Percentiles rank a stretch among this genome's conserved stretches.
phyloP scores from a whole-genome alignment of 2,888 invertebrate species.

The Stenotaenia linearis region DNA sequence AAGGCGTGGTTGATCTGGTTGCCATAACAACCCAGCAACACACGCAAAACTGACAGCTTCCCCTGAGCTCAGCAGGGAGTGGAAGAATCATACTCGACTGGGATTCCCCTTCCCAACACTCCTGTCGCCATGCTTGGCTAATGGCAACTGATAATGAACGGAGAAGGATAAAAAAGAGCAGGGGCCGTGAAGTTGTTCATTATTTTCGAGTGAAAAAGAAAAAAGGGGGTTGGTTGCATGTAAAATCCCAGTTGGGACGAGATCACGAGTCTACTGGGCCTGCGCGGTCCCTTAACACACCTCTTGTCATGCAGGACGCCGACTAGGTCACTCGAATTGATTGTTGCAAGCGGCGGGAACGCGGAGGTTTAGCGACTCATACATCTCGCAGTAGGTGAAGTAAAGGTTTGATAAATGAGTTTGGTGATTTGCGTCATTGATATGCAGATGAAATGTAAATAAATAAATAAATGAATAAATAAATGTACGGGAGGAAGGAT shows the following conservation, averaged over 20 bases:
- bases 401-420: not conserved
- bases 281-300: not conserved
- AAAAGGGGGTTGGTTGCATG: not conserved
- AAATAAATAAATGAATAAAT: not conserved
- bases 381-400: not conserved
- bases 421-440: not conserved
- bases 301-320: not conserved
- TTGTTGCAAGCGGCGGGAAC: not conserved
- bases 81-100: slow-evolving; percentile 9
- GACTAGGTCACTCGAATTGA: not conserved
- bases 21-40: not conserved
- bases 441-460: not conserved
- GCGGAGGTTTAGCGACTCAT: not conserved
- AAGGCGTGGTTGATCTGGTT: slow-evolving; percentile 1
- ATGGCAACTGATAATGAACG: not conserved
- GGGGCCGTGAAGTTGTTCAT: slow-evolving; percentile 1
- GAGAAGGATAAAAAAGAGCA: not conserved
- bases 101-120: not conserved
- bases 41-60: not conserved
- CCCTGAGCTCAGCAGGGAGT: not conserved
- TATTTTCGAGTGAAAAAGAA: not conserved
- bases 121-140: not conserved
- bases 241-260: not conserved
- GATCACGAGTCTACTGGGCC: not conserved
- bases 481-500: not conserved